phyloP scores from a whole-genome alignment of 1,140 invertebrate species.

The Apolygus lucorum region DNA sequence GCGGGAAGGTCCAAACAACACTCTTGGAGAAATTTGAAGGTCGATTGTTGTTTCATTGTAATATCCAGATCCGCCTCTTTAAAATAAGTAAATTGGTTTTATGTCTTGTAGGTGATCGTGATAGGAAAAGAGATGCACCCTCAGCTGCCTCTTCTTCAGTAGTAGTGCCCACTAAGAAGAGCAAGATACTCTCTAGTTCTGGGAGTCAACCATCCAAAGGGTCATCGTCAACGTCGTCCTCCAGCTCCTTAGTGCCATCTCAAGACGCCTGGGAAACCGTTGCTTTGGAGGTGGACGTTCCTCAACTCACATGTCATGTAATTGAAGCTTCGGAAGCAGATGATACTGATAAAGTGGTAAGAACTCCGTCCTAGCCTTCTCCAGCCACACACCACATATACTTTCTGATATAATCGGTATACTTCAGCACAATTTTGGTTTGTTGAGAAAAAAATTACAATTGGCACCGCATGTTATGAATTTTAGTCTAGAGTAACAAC shows the following conservation, averaged over 20 bases:
- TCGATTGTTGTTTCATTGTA: too few relatives aligned
- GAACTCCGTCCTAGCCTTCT: too few relatives aligned
- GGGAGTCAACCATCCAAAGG: not conserved
- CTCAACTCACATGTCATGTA: slow-evolving; percentile 49
- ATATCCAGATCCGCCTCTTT: too few relatives aligned
- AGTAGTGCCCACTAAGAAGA: not conserved
- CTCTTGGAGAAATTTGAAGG: too few relatives aligned
- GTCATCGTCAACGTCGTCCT: slow-evolving; percentile 4
- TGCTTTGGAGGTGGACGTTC: slow-evolving; percentile 50
- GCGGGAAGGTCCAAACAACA: too few relatives aligned
- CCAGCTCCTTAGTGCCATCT: slow-evolving; percentile 26
- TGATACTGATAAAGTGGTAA: slow-evolving; percentile 53
- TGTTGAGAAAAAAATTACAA: too few relatives aligned
- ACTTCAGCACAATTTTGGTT: too few relatives aligned
- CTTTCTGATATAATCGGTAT: too few relatives aligned
- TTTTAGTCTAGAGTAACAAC: not conserved
- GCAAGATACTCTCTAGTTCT: not conserved
- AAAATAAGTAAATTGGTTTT: too few relatives aligned
- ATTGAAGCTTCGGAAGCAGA: slow-evolving; percentile 49
- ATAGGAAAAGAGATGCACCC: not conserved
- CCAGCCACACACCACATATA: too few relatives aligned
- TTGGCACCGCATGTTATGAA: too few relatives aligned
- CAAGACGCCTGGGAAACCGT: slow-evolving; percentile 49
- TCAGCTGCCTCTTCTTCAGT: not conserved
- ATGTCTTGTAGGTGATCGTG: not conserved